Evolutionary conservation across 2,888 invertebrate genomes (phyloP).

Genomic region (Xestia xanthographa): DNA sequence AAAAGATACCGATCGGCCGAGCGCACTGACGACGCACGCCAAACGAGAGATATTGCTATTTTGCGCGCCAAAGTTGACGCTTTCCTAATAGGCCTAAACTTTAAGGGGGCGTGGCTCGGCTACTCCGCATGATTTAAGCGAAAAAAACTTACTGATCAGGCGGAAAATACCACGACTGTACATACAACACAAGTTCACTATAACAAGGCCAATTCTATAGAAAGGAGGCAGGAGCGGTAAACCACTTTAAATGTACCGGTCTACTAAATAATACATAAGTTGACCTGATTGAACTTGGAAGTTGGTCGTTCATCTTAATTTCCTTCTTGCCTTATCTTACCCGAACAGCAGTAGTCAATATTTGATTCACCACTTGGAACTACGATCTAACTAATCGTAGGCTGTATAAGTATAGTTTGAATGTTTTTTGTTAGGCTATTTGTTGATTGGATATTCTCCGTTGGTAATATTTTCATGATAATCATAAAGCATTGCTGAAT

Average conservation of each 20-base stretch:
- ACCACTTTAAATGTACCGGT: constrained; percentile 36
- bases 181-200: neutral
- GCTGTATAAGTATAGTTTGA: neutral
- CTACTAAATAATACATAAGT: constrained; percentile 48
- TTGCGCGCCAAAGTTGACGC: too few relatives aligned
- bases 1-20: too few relatives aligned
- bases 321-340: constrained; percentile 33
- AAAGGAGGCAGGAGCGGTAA: neutral
- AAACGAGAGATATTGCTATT: too few relatives aligned
- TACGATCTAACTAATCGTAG: neutral
- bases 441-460: neutral
- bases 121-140: too few relatives aligned
- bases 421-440: neutral
- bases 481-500: neutral
- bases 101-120: too few relatives aligned
- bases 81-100: too few relatives aligned
- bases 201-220: neutral
- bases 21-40: too few relatives aligned
- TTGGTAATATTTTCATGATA: neutral
- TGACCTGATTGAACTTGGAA: constrained; percentile 46
- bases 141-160: too few relatives aligned
- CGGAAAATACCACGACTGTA: too few relatives aligned
- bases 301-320: constrained; percentile 54
- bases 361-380: constrained; percentile 27
- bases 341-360: constrained; percentile 48